phyloP scores from a whole-genome alignment of 2,113 vertebrate species.

The Sorex fumeus region DNA sequence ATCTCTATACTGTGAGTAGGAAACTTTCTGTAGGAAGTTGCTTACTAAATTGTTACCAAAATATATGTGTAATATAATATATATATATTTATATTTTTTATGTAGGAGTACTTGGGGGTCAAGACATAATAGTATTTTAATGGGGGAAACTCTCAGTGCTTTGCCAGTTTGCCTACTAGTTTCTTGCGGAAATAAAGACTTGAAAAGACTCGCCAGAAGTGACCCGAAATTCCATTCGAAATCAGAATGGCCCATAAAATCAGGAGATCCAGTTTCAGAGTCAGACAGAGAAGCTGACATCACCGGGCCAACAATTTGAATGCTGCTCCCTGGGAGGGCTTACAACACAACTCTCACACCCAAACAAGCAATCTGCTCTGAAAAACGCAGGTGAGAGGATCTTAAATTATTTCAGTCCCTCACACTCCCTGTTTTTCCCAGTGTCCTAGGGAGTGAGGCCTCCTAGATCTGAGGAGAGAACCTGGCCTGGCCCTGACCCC shows the following conservation, averaged over 20 bases:
- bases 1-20: not conserved
- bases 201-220: not conserved
- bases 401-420: conserved; percentile 47
- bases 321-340: conserved; percentile 71
- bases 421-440: conserved; percentile 51
- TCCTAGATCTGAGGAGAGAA: conserved; percentile 3
- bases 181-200: conserved; percentile 13
- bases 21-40: not conserved
- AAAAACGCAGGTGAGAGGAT: conserved; percentile 61
- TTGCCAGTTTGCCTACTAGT: conserved; percentile 64
- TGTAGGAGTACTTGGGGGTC: too few species aligned
- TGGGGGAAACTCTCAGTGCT: conserved; percentile 57
- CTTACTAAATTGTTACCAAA: not conserved
- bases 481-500: not conserved
- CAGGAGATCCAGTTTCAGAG: conserved; percentile 73
- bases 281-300: conserved; percentile 78
- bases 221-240: conserved; percentile 49
- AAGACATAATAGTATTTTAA: conserved; percentile 75
- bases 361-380: conserved; percentile 57
- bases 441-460: conserved; percentile 6
- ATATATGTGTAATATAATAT: not conserved
- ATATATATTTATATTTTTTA: too few species aligned
- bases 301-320: conserved; percentile 80
- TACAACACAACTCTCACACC: conserved; percentile 60
- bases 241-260: conserved; percentile 61